A percentile compares a stretch with the other conserved stretches of the same genome.
Conservation (phyloP, 1,140 invertebrate genomes). For the Phortica variegata region DNA sequence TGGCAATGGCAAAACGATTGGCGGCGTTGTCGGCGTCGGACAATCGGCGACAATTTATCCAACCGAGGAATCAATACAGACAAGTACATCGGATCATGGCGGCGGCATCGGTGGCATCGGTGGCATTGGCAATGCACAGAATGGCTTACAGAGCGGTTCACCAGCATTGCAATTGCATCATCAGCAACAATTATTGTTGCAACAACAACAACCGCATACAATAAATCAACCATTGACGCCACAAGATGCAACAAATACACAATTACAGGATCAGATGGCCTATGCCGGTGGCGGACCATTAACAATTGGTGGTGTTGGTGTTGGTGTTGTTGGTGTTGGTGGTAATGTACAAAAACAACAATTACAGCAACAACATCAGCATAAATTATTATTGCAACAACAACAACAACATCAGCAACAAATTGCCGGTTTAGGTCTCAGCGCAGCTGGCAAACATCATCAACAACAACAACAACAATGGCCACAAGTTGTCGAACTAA, state of each 20-base stretch:
- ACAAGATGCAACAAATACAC: conserved; percentile 46
- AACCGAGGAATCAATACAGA: conserved; percentile 66
- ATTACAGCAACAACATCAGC: conserved; percentile 41
- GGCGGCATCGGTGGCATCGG: conserved; percentile 15
- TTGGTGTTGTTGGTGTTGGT: conserved; percentile 11
- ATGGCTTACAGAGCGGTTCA: background rate
- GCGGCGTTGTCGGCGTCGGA: conserved; percentile 61
- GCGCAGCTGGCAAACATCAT: conserved; percentile 39
- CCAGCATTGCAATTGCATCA: conserved; percentile 27
- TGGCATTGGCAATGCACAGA: background rate
- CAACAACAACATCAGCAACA: conserved; percentile 61
- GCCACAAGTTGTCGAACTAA: conserved; percentile 78
- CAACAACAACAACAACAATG: conserved; percentile 64
- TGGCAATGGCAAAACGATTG: conserved; percentile 56
- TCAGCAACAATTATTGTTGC: conserved; percentile 45
- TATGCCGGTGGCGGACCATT: conserved; percentile 29
- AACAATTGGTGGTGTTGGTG: background rate
- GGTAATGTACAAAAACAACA: background rate
- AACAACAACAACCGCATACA: conserved; percentile 48
- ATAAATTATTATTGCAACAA: conserved; percentile 56
- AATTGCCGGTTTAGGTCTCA: no score
- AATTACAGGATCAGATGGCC: conserved; percentile 48
- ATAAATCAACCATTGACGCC: conserved; percentile 47
- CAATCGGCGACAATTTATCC: conserved; percentile 49
- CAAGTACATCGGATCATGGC: conserved; percentile 67